Evolutionary conservation across 2,113 vertebrate species (phyloP).

Genomic region (Gavia stellata): DNA sequence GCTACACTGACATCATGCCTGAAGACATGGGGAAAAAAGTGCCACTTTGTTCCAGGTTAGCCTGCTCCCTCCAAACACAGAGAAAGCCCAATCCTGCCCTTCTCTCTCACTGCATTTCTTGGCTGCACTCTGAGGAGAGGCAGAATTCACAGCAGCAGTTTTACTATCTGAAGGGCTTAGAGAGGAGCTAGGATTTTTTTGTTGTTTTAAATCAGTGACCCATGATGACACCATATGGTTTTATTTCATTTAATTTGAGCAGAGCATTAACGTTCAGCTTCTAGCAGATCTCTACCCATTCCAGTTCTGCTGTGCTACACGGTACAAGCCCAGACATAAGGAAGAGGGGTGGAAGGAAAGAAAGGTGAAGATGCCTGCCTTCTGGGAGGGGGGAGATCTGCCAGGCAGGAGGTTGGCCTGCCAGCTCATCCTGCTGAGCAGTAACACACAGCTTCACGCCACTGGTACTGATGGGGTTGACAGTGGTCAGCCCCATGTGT

Average conservation of each 20-base stretch:
- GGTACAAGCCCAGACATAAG: background rate
- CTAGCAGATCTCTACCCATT: conserved; percentile 24
- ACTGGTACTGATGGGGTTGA: background rate
- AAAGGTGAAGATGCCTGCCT: background rate
- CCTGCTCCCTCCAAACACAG: background rate
- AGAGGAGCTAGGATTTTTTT: conserved; percentile 38
- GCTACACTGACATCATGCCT: background rate
- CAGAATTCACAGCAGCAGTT: conserved; percentile 19
- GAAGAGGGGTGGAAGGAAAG: background rate
- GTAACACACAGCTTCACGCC: background rate
- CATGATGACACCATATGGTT: conserved; percentile 59
- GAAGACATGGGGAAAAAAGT: background rate
- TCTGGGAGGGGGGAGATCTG: background rate
- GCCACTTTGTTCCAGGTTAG: background rate
- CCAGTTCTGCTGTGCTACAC: background rate
- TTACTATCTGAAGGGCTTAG: conserved; percentile 39
- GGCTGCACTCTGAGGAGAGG: background rate
- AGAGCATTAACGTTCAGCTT: conserved; percentile 39
- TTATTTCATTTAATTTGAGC: conserved; percentile 66
- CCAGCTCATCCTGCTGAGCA: background rate
- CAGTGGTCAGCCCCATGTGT: rapidly evolving
- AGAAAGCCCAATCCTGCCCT: background rate
- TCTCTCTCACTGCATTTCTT: background rate
- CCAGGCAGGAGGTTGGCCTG: background rate
- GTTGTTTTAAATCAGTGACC: conserved; percentile 65